These are phyloP conservation scores for Macrosiphum euphorbiae DNA, from an alignment of 2,888 invertebrate species.

Conservation along the genomic window DNA sequence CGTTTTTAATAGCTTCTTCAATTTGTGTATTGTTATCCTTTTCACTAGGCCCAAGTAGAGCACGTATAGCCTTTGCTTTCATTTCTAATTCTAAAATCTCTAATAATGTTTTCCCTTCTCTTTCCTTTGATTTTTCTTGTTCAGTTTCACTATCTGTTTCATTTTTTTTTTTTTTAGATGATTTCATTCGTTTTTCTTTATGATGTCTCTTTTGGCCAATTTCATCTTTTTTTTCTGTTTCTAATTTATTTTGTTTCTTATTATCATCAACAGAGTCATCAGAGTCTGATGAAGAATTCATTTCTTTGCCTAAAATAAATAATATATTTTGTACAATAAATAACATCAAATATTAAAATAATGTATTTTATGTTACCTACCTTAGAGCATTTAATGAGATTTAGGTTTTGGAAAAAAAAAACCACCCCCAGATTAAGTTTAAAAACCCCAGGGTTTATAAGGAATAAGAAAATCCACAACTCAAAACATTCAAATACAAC, in stretches of 20 bases:
- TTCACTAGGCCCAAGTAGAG: slow-evolving; percentile 69
- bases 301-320: slow-evolving; percentile 44
- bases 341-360: neutral
- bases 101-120: slow-evolving; percentile 70
- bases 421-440: neutral
- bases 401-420: neutral
- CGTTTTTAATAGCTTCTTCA: slow-evolving; percentile 54
- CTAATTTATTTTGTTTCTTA: slow-evolving; percentile 16
- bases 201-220: slow-evolving; percentile 30
- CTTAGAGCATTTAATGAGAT: neutral
- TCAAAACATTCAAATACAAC: neutral
- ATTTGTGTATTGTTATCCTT: slow-evolving; percentile 27
- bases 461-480: neutral
- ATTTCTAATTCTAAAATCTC: slow-evolving; percentile 75
- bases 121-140: slow-evolving; percentile 41
- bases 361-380: neutral
- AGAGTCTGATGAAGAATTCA: slow-evolving; percentile 65
- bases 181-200: slow-evolving; percentile 53
- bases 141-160: slow-evolving; percentile 55
- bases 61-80: slow-evolving; percentile 75
- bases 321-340: neutral
- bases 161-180: slow-evolving; percentile 44
- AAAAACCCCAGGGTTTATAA: neutral
- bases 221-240: slow-evolving; percentile 26
- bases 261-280: slow-evolving; percentile 48